Conservation (phyloP, 2,113 vertebrate genomes). For the Mola mola region DNA sequence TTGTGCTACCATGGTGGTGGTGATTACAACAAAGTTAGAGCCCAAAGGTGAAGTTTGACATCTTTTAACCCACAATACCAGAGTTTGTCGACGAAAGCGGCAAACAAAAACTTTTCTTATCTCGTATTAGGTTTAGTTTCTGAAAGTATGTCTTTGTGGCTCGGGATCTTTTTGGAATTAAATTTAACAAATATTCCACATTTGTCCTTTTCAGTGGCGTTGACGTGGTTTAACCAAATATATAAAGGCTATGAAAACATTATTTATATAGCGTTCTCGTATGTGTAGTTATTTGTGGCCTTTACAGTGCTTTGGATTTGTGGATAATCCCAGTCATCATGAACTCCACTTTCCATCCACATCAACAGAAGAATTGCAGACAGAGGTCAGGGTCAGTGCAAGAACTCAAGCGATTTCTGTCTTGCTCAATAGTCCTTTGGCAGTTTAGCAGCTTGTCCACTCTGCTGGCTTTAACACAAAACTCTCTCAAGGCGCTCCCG, state of each 20-base stretch:
- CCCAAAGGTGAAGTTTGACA: neutral
- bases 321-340: constrained; percentile 8
- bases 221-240: too few relatives aligned
- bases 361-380: constrained; percentile 8
- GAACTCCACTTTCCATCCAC: neutral
- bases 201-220: too few relatives aligned
- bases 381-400: constrained; percentile 19
- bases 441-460: constrained; percentile 11
- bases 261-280: neutral
- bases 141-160: neutral
- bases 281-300: too few relatives aligned
- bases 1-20: too few relatives aligned
- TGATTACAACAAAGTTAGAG: neutral
- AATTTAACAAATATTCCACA: neutral
- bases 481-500: constrained; percentile 19
- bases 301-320: constrained; percentile 3
- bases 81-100: too few relatives aligned
- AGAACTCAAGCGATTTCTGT: constrained; percentile 5
- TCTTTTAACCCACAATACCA: too few relatives aligned
- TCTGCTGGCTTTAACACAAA: constrained; percentile 27
- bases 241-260: neutral
- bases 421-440: constrained; percentile 25
- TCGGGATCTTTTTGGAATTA: neutral
- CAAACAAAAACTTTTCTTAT: too few relatives aligned
- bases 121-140: neutral